These are phyloP conservation scores for Perca schrenkii DNA, from an alignment of 2,113 vertebrate species.

Conservation along the genomic window DNA sequence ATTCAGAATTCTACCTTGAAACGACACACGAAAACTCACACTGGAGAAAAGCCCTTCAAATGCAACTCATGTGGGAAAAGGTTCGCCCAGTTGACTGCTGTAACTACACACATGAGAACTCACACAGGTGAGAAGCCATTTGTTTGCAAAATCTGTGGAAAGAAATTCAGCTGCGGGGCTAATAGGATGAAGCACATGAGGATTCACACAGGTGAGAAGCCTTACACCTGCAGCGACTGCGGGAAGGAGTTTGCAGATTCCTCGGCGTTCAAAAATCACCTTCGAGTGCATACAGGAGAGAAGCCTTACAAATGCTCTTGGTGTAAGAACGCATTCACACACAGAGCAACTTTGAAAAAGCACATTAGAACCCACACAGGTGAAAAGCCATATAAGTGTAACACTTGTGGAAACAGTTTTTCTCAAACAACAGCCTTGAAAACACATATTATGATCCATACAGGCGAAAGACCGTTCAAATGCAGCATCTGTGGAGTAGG, in stretches of 20 bases:
- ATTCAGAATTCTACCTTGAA: neutral
- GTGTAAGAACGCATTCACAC: neutral
- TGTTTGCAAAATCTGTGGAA: neutral
- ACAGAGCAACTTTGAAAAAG: neutral
- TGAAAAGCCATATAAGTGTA: slow-evolving; percentile 1
- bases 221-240: neutral
- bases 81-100: neutral
- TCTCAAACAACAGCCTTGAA: neutral
- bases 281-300: neutral
- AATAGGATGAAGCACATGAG: neutral
- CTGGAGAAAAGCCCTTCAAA: neutral
- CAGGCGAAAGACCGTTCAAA: neutral
- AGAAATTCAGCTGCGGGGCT: neutral
- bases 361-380: neutral
- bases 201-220: neutral
- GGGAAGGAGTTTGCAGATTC: neutral
- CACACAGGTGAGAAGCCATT: neutral
- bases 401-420: neutral
- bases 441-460: neutral
- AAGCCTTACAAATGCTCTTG: neutral
- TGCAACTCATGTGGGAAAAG: neutral
- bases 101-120: neutral
- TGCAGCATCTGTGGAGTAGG: neutral
- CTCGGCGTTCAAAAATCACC: neutral
- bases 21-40: neutral